These are phyloP conservation scores for Meta bourneti DNA, from an alignment of 2,888 invertebrate species.

Conservation along the genomic window DNA sequence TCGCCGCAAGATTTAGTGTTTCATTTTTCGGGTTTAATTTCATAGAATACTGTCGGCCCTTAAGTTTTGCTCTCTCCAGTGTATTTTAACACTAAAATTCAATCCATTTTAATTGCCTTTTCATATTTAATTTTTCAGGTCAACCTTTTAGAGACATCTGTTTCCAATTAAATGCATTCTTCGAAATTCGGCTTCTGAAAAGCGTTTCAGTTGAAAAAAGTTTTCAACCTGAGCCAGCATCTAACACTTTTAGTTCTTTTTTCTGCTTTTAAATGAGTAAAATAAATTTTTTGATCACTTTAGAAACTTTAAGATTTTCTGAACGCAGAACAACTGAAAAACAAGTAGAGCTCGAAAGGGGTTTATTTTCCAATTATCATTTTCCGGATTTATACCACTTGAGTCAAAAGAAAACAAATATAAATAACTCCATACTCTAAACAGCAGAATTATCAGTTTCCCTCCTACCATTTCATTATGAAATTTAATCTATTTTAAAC, in stretches of 20 bases:
- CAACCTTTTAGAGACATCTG: too few relatives aligned
- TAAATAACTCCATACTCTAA: neutral
- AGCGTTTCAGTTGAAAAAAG: too few relatives aligned
- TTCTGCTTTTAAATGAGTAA: neutral
- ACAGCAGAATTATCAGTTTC: neutral
- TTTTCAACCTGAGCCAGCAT: too few relatives aligned
- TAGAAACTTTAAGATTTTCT: neutral
- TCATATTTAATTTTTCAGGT: too few relatives aligned
- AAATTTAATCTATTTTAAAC: conserved; percentile 26
- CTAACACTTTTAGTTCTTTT: neutral
- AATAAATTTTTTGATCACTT: neutral
- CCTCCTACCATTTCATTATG: conserved; percentile 2
- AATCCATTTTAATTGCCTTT: too few relatives aligned
- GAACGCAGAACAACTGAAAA: neutral
- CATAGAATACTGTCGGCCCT: too few relatives aligned
- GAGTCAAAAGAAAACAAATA: neutral
- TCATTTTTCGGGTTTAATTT: too few relatives aligned
- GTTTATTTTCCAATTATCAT: neutral
- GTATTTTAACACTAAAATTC: too few relatives aligned
- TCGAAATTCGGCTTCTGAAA: too few relatives aligned
- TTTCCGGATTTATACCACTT: neutral
- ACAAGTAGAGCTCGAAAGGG: neutral
- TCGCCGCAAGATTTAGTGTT: too few relatives aligned
- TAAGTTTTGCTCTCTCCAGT: too few relatives aligned
- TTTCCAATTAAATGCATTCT: too few relatives aligned